Conservation (phyloP, 2,888 invertebrate species). For the Drosophila affinis region DNA sequence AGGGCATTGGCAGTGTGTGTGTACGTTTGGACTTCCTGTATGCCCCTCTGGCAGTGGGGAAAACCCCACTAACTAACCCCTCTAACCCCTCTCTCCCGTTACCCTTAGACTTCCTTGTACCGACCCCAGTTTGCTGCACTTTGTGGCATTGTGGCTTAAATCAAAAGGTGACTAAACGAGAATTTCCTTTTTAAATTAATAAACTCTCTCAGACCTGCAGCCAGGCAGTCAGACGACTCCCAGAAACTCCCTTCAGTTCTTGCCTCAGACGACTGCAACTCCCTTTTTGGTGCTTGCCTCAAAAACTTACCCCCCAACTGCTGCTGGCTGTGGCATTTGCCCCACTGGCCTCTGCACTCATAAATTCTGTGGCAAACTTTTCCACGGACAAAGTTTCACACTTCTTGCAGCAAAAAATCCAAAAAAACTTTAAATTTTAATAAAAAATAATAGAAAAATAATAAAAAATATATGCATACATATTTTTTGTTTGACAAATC, state of each 20-base stretch:
- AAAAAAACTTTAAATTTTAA: constrained; percentile 8
- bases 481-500: constrained; percentile 37
- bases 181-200: constrained; percentile 83
- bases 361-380: constrained; percentile 74
- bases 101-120: neutral
- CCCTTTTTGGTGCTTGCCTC: constrained; percentile 37
- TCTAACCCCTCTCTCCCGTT: too few relatives aligned
- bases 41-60: too few relatives aligned
- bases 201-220: too few relatives aligned
- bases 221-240: constrained; percentile 27
- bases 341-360: constrained; percentile 48
- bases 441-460: neutral
- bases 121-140: constrained; percentile 26
- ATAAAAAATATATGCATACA: neutral
- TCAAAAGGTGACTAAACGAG: constrained; percentile 82
- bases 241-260: too few relatives aligned
- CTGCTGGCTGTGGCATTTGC: neutral
- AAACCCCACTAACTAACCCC: too few relatives aligned
- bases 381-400: constrained; percentile 57
- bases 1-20: neutral
- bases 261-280: constrained; percentile 30
- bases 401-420: neutral
- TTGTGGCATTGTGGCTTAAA: constrained; percentile 62
- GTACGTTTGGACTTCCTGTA: neutral
- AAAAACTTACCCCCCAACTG: constrained; percentile 74